Evolutionary conservation across 2,113 vertebrate species (phyloP), one percentile per base, ranked within the genome.

Genomic region (Protobothrops flavoviridis): DNA sequence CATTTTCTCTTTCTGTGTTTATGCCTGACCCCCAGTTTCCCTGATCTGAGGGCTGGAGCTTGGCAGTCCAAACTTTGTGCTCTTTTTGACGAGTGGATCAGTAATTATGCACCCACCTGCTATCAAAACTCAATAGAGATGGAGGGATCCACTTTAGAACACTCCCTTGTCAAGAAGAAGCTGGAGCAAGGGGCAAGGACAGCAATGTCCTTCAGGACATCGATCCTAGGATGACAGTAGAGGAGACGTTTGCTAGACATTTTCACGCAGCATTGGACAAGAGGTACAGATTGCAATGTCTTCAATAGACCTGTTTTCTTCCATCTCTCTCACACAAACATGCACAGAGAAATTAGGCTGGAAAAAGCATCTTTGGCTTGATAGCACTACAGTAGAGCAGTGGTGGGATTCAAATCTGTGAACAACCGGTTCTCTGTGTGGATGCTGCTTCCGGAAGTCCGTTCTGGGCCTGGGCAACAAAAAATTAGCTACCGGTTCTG

Each of bases 41-140:
- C 89, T 85, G 88, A 90, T 85, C 69, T 89, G 88, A 88, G 50
- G 90, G 74, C 45, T 59, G 88, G 53, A 26, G 26, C 69, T 85
- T 85, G 55, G 74, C 74, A 90, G 88, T 21, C 92, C 59, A 86
- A 85, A 86, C 43, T 90, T 86, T 93, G 88, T 88, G 85, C 87
- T 69, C 26, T 33, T 74, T 90, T 74, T 93, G 39, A 43, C 39
- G 69, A 93, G 43, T 29, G 23, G 5, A 9, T 52, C 13, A 53
- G 39, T 26, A 61, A 45, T 43, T 90, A 20, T 33, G 8, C 13
- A 29, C 50, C 91, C 24, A 57, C 43, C 61, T 23, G 43, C 33
- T 43, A 21, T 11, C 64, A 26, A 15, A 50, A 33, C 33, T 45
- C 52, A 33, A 17, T 39, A 61, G 1, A 8, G 53, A 7, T 7